Percentiles rank a stretch among this genome's conserved stretches.
Evolutionary conservation across 2,113 vertebrate species (phyloP).

Genomic region (Ammodytes marinus): DNA sequence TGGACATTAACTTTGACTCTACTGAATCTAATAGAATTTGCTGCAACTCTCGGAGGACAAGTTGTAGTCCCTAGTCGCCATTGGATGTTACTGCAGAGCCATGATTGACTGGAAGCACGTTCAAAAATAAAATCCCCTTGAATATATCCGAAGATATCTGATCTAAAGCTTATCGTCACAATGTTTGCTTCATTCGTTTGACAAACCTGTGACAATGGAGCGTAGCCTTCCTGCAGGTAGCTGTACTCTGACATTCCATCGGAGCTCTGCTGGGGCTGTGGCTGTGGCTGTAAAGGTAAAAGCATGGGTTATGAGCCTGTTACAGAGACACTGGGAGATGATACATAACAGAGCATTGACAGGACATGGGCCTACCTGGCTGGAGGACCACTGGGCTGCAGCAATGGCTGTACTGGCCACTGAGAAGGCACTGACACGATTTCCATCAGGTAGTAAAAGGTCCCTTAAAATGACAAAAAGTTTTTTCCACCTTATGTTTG

Average conservation of each 20-base stretch:
- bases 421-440: conserved; percentile 96
- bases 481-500: neutral
- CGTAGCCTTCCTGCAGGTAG: conserved; percentile 93
- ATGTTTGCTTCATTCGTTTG: neutral
- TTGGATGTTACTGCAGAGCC: neutral
- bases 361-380: conserved; percentile 86
- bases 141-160: rapidly evolving
- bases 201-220: conserved; percentile 90
- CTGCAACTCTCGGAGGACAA: neutral
- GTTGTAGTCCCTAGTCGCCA: neutral
- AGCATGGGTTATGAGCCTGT: neutral
- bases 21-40: neutral
- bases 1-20: neutral
- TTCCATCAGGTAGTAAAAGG: conserved; percentile 94
- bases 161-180: neutral
- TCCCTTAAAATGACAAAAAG: conserved; percentile 83
- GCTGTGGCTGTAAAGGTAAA: conserved; percentile 47
- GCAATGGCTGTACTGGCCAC: conserved; percentile 98
- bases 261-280: conserved; percentile 89
- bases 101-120: neutral
- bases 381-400: conserved; percentile 99
- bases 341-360: neutral
- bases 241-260: conserved; percentile 92
- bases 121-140: neutral
- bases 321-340: neutral